Conservation (phyloP, 2,113 vertebrate species). For the Mus pahari region DNA sequence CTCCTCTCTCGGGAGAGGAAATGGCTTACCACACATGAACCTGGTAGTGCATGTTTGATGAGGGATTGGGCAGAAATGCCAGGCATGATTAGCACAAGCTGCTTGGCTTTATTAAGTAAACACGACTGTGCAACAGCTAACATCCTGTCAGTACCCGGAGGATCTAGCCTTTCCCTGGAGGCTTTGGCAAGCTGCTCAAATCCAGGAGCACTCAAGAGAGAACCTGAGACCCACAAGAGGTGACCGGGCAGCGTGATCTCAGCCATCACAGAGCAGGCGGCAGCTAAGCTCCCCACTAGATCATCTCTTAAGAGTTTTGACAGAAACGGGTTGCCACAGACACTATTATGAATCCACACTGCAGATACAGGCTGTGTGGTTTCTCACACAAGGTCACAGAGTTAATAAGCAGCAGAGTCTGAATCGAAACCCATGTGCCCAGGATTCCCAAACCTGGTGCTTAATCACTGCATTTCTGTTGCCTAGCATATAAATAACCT, state of each 20-base stretch:
- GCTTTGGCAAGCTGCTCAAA: constrained; percentile 72
- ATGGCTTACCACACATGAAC: constrained; percentile 60
- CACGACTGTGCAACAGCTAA: constrained; percentile 75
- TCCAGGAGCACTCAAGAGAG: constrained; percentile 56
- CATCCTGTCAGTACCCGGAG: constrained; percentile 73
- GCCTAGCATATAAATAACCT: constrained; percentile 48
- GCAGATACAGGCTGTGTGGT: neutral
- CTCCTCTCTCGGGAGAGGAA: neutral
- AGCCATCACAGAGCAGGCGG: neutral
- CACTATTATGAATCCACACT: neutral
- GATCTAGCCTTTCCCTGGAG: constrained; percentile 68
- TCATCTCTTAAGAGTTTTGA: neutral
- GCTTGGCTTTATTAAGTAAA: constrained; percentile 81
- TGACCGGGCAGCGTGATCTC: neutral
- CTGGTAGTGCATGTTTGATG: constrained; percentile 80
- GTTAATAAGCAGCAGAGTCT: constrained; percentile 34
- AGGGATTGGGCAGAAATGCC: constrained; percentile 74
- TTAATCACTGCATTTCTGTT: neutral
- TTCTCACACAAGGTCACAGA: neutral
- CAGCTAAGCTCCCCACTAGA: neutral
- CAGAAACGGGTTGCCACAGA: neutral
- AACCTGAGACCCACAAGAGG: constrained; percentile 2
- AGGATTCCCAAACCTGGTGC: constrained; percentile 20
- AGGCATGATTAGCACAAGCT: constrained; percentile 74
- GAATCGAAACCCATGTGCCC: neutral